phyloP scores from a whole-genome alignment of 1,140 invertebrate genomes.

The Epicauta chinensis region DNA sequence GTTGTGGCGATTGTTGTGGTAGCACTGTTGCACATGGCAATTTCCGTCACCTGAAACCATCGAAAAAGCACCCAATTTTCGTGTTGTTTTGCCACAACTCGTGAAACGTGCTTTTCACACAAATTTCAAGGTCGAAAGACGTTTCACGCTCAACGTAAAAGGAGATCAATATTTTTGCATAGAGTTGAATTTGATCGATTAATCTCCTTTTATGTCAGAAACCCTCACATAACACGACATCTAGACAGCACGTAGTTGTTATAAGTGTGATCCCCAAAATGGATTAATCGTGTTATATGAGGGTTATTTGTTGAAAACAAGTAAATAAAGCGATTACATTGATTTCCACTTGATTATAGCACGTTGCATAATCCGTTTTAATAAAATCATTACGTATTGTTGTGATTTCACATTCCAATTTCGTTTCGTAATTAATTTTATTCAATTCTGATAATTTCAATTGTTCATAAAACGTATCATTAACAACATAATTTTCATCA shows the following conservation, averaged over 20 bases:
- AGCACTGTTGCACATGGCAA: slow-evolving; percentile 1
- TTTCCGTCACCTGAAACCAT: slow-evolving; percentile 11
- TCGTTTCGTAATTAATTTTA: slow-evolving; percentile 7
- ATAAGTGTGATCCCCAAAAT: no score
- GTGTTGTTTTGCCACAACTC: no score
- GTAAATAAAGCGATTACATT: slow-evolving; percentile 12
- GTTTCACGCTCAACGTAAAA: no score
- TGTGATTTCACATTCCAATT: slow-evolving; percentile 8
- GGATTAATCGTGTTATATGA: no score
- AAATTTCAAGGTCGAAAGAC: no score
- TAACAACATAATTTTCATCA: background rate
- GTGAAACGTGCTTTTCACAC: no score
- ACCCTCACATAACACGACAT: no score
- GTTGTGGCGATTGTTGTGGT: background rate
- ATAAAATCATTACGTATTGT: background rate
- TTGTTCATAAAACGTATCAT: background rate
- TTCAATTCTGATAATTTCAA: background rate
- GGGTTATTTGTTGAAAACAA: no score
- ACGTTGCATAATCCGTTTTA: background rate
- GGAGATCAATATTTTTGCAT: no score
- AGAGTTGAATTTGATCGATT: no score
- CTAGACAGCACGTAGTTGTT: no score
- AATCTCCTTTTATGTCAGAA: no score
- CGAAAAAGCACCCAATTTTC: background rate
- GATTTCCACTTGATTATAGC: slow-evolving; percentile 10